Conservation (phyloP, 2,888 invertebrate species). For the Tricholauxania praeusta region DNA sequence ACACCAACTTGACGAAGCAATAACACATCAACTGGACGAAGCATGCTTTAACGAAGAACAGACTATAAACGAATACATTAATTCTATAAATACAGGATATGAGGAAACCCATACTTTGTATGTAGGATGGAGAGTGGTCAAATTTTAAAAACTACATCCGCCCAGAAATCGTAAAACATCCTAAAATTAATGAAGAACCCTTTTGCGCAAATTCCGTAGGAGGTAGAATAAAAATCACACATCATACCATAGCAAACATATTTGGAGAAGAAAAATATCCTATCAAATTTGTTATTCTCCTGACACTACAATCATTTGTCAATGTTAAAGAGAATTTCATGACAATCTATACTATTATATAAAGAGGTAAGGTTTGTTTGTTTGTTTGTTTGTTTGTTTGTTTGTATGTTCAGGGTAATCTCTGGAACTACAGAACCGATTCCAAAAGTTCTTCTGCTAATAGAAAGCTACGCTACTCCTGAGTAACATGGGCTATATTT, state of each 20-base stretch:
- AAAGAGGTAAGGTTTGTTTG: too few species aligned
- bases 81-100: too few species aligned
- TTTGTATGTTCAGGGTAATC: too few species aligned
- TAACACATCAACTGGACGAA: too few species aligned
- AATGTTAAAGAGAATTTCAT: slow-evolving; percentile 6
- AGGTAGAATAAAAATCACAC: neutral
- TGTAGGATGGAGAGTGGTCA: neutral
- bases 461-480: too few species aligned
- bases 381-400: too few species aligned
- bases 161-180: neutral
- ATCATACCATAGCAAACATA: neutral
- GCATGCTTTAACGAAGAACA: neutral
- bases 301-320: slow-evolving; percentile 31
- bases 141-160: slow-evolving; percentile 16
- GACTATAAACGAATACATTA: slow-evolving; percentile 5
- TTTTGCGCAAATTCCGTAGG: slow-evolving; percentile 6
- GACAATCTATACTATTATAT: too few species aligned
- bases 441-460: too few species aligned
- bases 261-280: neutral
- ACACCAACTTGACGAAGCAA: too few species aligned
- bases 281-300: slow-evolving; percentile 5
- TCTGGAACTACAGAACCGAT: too few species aligned
- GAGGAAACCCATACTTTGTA: neutral
- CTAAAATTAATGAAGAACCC: neutral
- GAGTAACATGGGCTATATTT: too few species aligned